Conservation (phyloP, 92 coral and sea anemone species). For the Siderastrea siderea region DNA sequence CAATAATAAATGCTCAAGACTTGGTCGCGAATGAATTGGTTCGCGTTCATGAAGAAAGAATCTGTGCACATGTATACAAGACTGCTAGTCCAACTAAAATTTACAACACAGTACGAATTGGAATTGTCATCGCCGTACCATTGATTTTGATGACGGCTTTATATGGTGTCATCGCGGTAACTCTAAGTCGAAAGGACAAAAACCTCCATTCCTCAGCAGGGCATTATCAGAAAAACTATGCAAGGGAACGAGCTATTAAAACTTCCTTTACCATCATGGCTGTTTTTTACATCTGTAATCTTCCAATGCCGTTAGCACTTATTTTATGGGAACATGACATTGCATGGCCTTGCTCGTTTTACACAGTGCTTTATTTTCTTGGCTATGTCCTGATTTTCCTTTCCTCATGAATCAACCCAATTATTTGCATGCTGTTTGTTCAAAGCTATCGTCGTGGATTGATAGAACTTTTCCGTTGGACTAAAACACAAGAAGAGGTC, state of each 20-base stretch:
- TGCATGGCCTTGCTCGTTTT: neutral
- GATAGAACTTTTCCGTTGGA: neutral
- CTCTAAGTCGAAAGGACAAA: neutral
- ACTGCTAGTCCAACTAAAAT: neutral
- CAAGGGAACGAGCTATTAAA: neutral
- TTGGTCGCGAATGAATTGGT: neutral
- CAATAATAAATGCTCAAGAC: neutral
- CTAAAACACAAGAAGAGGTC: too few species aligned
- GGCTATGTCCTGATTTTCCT: neutral
- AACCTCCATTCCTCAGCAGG: neutral
- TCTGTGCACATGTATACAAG: neutral
- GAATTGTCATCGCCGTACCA: neutral
- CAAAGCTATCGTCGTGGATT: neutral
- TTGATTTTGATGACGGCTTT: neutral
- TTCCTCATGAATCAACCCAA: neutral
- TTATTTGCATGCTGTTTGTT: neutral
- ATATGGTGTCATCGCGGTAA: neutral
- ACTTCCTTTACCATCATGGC: neutral
- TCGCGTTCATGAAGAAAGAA: neutral
- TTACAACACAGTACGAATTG: neutral
- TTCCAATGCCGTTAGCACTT: neutral
- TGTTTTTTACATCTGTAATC: neutral
- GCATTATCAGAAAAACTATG: neutral
- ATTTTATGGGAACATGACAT: neutral
- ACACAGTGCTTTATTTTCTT: neutral